A percentile compares a stretch with the other conserved stretches of the same genome.
phyloP scores from a whole-genome alignment of 2,797 vertebrate genomes.

The Eospalax fontanierii region DNA sequence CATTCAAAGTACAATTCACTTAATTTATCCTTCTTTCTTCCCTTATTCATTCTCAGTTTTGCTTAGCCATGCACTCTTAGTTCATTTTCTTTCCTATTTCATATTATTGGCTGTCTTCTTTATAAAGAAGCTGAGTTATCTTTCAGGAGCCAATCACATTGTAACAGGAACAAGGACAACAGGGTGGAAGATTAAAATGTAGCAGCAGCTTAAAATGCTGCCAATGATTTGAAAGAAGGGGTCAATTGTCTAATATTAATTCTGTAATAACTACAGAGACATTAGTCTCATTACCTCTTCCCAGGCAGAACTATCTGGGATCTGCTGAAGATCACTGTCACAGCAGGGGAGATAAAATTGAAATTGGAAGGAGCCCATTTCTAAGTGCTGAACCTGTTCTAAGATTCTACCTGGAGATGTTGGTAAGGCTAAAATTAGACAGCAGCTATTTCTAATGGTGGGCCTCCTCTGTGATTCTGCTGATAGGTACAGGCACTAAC shows the following conservation, averaged over 20 bases:
- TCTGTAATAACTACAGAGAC: constrained; percentile 69
- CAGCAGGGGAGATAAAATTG: constrained; percentile 35
- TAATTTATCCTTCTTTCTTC: constrained; percentile 74
- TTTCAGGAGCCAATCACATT: constrained; percentile 76
- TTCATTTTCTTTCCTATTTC: constrained; percentile 72
- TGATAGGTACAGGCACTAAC: not conserved
- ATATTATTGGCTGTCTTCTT: constrained; percentile 65
- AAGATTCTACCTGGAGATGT: not conserved
- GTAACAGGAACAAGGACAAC: constrained; percentile 48
- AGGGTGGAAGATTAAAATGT: constrained; percentile 71
- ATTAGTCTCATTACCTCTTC: constrained; percentile 64
- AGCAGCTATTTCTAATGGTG: not conserved
- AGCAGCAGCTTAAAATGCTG: constrained; percentile 57
- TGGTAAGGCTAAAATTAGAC: constrained; percentile 33
- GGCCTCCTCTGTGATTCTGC: not conserved
- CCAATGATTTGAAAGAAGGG: constrained; percentile 72
- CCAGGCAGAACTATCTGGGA: constrained; percentile 39
- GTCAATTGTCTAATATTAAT: constrained; percentile 70
- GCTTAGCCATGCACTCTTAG: constrained; percentile 65
- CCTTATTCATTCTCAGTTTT: constrained; percentile 60
- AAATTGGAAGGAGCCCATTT: constrained; percentile 24
- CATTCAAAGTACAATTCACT: constrained; percentile 70
- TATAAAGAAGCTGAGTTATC: constrained; percentile 68
- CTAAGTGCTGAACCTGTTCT: not conserved
- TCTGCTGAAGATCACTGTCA: constrained; percentile 52